These are phyloP conservation scores for Druceiella hillmani DNA, from an alignment of 2,888 invertebrate genomes.

Conservation along the genomic window DNA sequence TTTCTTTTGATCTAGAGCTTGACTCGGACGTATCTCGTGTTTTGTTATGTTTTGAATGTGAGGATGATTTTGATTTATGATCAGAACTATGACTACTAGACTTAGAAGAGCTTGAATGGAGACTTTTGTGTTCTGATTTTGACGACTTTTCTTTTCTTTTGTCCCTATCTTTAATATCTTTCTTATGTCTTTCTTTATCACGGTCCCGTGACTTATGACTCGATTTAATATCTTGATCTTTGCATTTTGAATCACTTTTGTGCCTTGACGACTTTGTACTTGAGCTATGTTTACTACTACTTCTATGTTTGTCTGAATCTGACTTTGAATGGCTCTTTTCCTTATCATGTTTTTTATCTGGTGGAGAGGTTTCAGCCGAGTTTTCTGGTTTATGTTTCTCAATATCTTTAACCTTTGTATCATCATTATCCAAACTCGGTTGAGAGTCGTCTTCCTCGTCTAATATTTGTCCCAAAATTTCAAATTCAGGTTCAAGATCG, in stretches of 20 bases:
- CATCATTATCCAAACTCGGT: too few relatives aligned
- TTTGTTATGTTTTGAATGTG: too few relatives aligned
- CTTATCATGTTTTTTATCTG: conserved; percentile 19
- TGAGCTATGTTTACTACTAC: conserved; percentile 12
- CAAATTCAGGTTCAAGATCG: conserved; percentile 48
- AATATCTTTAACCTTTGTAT: too few relatives aligned
- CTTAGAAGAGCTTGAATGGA: too few relatives aligned
- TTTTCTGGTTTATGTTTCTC: too few relatives aligned
- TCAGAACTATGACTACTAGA: conserved; percentile 22
- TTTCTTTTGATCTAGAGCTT: too few relatives aligned
- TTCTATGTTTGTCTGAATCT: conserved; percentile 25
- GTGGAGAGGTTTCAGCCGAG: neutral
- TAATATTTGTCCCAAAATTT: conserved; percentile 47
- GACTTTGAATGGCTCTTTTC: conserved; percentile 17
- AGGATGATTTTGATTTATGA: too few relatives aligned
- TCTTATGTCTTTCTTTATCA: conserved; percentile 30
- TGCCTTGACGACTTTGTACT: conserved; percentile 17
- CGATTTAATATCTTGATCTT: conserved; percentile 27
- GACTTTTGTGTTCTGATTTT: conserved; percentile 25
- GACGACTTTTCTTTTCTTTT: conserved; percentile 25
- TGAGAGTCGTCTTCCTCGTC: conserved; percentile 38
- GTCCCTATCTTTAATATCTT: conserved; percentile 31
- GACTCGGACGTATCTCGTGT: too few relatives aligned
- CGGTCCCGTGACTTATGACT: conserved; percentile 30
- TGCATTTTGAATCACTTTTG: conserved; percentile 13